Conservation (phyloP, 2,113 vertebrate genomes). For the Rhadina sibilatrix region DNA sequence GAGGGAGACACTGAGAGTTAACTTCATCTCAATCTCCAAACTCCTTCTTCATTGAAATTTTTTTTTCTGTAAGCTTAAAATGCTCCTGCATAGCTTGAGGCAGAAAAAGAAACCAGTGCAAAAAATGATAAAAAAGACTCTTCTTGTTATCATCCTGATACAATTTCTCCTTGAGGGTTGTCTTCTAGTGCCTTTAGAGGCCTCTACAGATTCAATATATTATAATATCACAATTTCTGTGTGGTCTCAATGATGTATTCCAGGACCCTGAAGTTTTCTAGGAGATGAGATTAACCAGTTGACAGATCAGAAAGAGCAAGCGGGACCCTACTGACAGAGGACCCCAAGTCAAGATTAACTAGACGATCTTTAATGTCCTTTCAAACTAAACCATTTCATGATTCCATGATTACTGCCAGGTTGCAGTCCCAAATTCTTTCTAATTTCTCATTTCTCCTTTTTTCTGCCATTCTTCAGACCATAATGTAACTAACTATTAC, state of each 20-base stretch:
- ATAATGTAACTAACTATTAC: neutral
- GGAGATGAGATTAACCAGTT: neutral
- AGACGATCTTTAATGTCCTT: neutral
- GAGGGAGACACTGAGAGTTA: conserved; percentile 4
- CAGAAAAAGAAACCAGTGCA: neutral
- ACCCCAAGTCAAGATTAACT: neutral
- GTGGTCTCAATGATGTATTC: neutral
- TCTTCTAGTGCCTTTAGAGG: neutral
- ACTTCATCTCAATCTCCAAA: conserved; percentile 55
- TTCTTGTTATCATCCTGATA: neutral
- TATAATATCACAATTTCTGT: neutral
- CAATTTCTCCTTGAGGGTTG: neutral
- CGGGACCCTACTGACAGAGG: neutral
- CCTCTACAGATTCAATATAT: neutral
- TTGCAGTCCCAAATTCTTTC: neutral
- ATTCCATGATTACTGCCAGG: neutral
- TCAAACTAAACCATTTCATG: neutral
- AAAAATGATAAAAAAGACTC: neutral
- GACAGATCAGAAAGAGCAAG: neutral
- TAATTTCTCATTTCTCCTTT: neutral
- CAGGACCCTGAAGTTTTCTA: neutral
- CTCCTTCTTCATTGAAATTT: neutral
- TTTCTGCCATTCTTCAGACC: neutral
- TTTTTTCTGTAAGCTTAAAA: conserved; percentile 45
- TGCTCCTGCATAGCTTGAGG: conserved; percentile 15